A percentile compares a stretch with the other conserved stretches of the same genome.
These are phyloP conservation scores for Clitarchus hookeri DNA, from an alignment of 2,888 invertebrate species.

Conservation along the genomic window DNA sequence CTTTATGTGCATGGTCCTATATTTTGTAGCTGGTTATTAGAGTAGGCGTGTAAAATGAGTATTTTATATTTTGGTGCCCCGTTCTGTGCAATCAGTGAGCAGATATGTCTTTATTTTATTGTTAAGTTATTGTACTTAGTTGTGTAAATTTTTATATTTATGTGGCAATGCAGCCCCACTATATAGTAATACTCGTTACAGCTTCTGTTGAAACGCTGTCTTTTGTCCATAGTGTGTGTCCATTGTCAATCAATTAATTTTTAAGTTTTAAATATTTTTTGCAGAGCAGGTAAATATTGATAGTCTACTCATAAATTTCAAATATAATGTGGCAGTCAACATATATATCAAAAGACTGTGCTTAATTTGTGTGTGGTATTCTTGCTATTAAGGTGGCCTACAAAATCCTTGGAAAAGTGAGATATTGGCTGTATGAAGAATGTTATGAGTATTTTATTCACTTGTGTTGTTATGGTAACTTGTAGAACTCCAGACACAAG, in stretches of 20 bases:
- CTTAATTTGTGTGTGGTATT: neutral
- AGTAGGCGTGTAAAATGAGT: neutral
- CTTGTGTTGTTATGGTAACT: too few species aligned
- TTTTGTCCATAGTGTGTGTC: neutral
- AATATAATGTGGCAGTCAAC: neutral
- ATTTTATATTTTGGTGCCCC: neutral
- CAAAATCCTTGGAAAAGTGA: neutral
- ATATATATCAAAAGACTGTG: neutral
- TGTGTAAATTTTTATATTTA: neutral
- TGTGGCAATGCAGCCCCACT: neutral
- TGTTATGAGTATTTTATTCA: neutral
- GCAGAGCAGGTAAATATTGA: neutral
- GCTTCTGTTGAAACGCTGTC: neutral
- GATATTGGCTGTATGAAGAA: neutral
- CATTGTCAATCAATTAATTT: neutral
- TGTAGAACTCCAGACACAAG: too few species aligned
- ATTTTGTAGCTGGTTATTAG: constrained; percentile 14
- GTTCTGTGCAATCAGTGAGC: neutral
- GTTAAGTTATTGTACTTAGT: constrained; percentile 2
- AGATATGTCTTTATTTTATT: neutral
- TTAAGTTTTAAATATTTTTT: neutral
- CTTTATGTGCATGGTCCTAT: neutral
- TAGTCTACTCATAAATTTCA: neutral
- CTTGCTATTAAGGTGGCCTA: neutral
- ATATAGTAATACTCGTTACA: neutral